These are phyloP conservation scores for Planococcus citri DNA, from an alignment of 1,140 invertebrate genomes.

Conservation along the genomic window DNA sequence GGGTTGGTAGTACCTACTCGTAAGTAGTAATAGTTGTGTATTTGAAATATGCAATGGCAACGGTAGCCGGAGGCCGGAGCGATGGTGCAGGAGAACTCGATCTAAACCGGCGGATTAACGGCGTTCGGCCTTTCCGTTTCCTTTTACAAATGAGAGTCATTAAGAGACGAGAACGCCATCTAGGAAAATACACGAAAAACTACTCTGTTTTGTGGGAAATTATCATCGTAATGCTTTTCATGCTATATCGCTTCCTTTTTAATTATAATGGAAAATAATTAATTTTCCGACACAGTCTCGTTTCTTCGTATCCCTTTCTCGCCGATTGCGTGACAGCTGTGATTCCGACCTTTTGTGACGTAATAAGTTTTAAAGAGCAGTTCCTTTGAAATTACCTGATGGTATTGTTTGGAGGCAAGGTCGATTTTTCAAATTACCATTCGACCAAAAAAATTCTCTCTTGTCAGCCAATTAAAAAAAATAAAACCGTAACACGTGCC, in stretches of 20 bases:
- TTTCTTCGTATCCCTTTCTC: not conserved
- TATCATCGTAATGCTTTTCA: conserved; percentile 19
- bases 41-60: too few species aligned
- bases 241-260: conserved; percentile 13
- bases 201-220: conserved; percentile 15
- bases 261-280: conserved; percentile 21
- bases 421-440: too few species aligned
- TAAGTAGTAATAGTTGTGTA: too few species aligned
- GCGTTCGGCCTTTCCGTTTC: conserved; percentile 5
- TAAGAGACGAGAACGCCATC: conserved; percentile 9
- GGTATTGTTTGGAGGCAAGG: too few species aligned
- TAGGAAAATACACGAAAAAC: conserved; percentile 15
- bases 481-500: too few species aligned
- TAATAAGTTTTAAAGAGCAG: conserved; percentile 12
- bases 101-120: not conserved
- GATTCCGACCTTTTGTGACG: conserved; percentile 11
- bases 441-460: too few species aligned
- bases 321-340: not conserved
- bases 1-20: too few species aligned
- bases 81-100: not conserved
- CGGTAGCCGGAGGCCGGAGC: too few species aligned
- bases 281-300: conserved; percentile 2
- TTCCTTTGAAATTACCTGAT: too few species aligned
- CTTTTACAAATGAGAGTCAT: conserved; percentile 12
- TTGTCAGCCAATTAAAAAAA: too few species aligned